phyloP scores from a whole-genome alignment of 1,140 invertebrate genomes.

The Papilio polytes region DNA sequence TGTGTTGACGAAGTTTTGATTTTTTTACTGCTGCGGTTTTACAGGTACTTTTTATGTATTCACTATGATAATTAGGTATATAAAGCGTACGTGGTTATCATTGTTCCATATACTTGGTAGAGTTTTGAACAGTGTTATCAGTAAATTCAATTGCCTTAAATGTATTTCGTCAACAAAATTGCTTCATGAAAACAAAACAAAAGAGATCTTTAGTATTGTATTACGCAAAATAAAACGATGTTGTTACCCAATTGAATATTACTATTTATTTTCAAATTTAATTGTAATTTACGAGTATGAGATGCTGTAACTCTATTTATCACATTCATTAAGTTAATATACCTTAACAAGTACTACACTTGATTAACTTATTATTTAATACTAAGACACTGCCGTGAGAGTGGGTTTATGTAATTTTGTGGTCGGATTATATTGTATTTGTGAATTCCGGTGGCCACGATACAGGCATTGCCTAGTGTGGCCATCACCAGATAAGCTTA shows the following conservation, averaged over 20 bases:
- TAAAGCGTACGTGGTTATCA: neutral
- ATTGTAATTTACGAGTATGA: neutral
- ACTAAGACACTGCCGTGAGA: too few species aligned
- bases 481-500: too few species aligned
- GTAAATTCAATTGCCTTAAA: neutral
- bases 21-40: conserved; percentile 27
- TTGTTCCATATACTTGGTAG: neutral
- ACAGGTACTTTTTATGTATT: conserved; percentile 34
- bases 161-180: conserved; percentile 2
- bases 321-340: too few species aligned
- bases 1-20: conserved; percentile 31
- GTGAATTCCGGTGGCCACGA: too few species aligned
- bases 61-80: conserved; percentile 1
- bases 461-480: too few species aligned
- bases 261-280: neutral
- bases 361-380: too few species aligned
- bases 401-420: too few species aligned
- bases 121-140: neutral
- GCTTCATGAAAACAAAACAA: neutral
- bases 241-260: neutral
- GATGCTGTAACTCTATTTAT: neutral
- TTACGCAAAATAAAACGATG: neutral
- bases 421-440: too few species aligned
- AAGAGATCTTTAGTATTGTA: neutral
- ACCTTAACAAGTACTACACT: too few species aligned